A percentile compares a stretch with the other conserved stretches of the same genome.
Conservation (phyloP, 2,888 invertebrate genomes). For the Lochmaea capreae region DNA sequence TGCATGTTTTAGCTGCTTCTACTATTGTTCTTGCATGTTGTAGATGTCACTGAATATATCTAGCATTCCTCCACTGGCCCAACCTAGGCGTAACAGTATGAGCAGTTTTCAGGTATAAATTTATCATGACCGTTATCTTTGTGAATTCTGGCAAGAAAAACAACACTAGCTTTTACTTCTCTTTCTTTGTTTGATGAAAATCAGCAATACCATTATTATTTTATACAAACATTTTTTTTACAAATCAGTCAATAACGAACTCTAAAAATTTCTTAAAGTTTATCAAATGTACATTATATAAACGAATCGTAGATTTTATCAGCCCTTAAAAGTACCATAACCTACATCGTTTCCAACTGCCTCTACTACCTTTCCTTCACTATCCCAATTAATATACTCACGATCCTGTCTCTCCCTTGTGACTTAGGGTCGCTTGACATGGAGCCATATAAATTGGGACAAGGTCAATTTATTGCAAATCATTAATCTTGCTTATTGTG, state of each 20-base stretch:
- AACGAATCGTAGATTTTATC: too few relatives aligned
- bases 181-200: constrained; percentile 27
- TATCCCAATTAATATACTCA: too few relatives aligned
- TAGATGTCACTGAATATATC: constrained; percentile 66
- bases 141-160: constrained; percentile 31
- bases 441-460: too few relatives aligned
- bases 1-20: constrained; percentile 52
- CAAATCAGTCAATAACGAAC: neutral
- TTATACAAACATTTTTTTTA: neutral
- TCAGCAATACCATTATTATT: neutral
- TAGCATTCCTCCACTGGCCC: constrained; percentile 62
- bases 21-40: constrained; percentile 62
- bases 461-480: too few relatives aligned
- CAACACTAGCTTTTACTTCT: constrained; percentile 6
- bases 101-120: constrained; percentile 63
- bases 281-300: too few relatives aligned
- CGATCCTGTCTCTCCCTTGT: too few relatives aligned
- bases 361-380: too few relatives aligned
- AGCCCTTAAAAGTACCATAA: too few relatives aligned
- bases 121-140: constrained; percentile 24
- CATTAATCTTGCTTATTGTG: too few relatives aligned
- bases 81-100: constrained; percentile 67
- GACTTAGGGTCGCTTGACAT: too few relatives aligned
- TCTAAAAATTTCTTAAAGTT: too few relatives aligned
- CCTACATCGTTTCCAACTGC: too few relatives aligned